Evolutionary conservation across 2,797 vertebrate species (phyloP), one percentile per base, ranked within the genome.

Genomic region (Parauchenoglanis ngamensis): DNA sequence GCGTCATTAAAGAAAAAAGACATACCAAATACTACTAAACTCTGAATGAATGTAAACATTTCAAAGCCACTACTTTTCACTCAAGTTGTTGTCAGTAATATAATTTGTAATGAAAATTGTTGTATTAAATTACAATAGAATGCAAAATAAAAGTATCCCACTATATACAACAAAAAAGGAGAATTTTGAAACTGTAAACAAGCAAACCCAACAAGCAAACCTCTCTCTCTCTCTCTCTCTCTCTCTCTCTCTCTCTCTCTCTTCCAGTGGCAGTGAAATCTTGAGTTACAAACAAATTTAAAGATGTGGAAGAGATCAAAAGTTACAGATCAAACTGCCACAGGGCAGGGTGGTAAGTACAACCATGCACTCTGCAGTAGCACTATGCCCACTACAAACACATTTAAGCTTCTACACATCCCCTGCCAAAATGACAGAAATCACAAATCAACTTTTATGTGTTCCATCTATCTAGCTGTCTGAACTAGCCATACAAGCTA

Each of bases 301-400:
- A 95, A 93, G 92, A 96, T 96, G 95, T 94, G 87, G 93, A 95
- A 94, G 92, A 95, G 61, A 92, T 93, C 95, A 87, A 96, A 96
- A 91, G 90, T 94, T 90, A 92, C 93, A 0, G 95, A 96, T 81
- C 91, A 90, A 87, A 94, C 95, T 93, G 95, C 95, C 92, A 52
- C 91, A 49, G 95, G 94, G 94, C 96, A 96, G 94, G 86, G 92
- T 88, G 96, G 95, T 96, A 94, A 95, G 95, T 93, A 89, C 79
- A 88, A 87, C 80, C 63, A 54, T 70, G 28, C 85, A 83, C 31
- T 86, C 46, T 89, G 70, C 78, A 59, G 79, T 79, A 6, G 77
- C 77, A 83, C 54, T 59, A 63, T 85, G 81, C 73, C 70, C 11
- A 46, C 28, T 82, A 44, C 77, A 85, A 88, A 56, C 31, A 67